Conservation (phyloP, 2,113 vertebrate genomes). For the Octodon degus region DNA sequence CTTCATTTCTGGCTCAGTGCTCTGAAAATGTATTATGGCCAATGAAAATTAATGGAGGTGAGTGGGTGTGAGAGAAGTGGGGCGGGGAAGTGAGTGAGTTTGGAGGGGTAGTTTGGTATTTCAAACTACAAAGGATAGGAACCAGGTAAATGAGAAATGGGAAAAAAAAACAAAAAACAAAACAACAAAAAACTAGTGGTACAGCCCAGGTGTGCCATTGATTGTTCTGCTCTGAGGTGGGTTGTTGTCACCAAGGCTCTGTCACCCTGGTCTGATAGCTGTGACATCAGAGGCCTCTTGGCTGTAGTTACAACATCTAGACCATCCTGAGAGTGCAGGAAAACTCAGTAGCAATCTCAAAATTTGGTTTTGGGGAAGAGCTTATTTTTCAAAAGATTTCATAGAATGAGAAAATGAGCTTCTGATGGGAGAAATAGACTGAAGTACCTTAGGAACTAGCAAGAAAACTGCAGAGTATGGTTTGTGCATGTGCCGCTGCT, state of each 20-base stretch:
- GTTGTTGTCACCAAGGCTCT: neutral
- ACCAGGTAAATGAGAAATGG: neutral
- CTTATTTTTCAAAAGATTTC: neutral
- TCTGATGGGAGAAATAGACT: neutral
- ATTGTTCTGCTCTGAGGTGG: neutral
- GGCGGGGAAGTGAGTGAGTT: neutral
- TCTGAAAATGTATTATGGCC: neutral
- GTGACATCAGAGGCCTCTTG: neutral
- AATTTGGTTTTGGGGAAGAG: neutral
- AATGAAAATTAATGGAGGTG: neutral
- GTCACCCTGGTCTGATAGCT: neutral
- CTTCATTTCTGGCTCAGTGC: neutral
- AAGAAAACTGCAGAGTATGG: neutral
- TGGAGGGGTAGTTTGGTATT: neutral
- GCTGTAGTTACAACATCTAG: neutral
- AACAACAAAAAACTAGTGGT: neutral
- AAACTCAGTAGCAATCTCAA: neutral
- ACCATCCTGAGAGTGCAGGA: neutral
- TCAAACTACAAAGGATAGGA: neutral
- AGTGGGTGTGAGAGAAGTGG: neutral
- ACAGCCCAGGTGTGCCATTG: neutral
- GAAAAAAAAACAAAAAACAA: no score
- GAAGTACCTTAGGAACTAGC: neutral
- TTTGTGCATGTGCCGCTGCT: neutral
- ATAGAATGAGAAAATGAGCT: neutral